Evolutionary conservation across 2,113 vertebrate genomes (phyloP), one percentile per base, ranked within the genome.

Genomic region (Malaclemys terrapin): DNA sequence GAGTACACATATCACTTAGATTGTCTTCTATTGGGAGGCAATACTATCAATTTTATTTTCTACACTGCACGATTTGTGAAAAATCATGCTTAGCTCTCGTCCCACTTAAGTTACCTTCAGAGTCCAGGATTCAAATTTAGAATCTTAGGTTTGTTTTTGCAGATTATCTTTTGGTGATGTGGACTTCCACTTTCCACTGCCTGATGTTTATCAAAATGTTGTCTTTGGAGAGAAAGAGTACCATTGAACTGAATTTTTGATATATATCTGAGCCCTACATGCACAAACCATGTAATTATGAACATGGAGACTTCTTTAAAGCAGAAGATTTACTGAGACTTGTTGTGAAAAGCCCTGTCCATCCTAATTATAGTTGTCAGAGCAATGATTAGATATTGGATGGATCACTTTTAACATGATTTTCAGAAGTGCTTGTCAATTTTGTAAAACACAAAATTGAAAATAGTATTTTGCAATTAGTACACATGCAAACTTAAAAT

Each of bases 1-100:
- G 25, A 12, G 24, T 76, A 42, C 11, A 12, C 20, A 0, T 3
- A 2, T 5, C 82, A 89, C 20, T 65, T 0, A 0, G 2, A 6
- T 85, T 78, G 11, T 52, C 29, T 75, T 91, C 54, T 31, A 6
- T 69, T 4, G 22, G 2, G 29, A 35, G 31, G 59, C 29, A 62
- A 29, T 62, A 1, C 59, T 62, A 2, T 80, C 82, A 45, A 49
- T 57, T 76, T 1, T 1, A 2, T 42, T 91, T 86, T 9, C 47
- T 76, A 11, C 54, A 14, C 17, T 57, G 25, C 27, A 57, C 29
- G 75, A 20, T 20, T 83, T 17, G 10, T 83, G 38, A 35, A 49
- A 53, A 57, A 38, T 4, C 65, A 1, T 80, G 89, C 53, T 35
- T 47, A n/a, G 8, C 14, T 75, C 1, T 20, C 10, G 82, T 89